Evolutionary conservation across 2,113 vertebrate genomes (phyloP), one percentile per base, ranked within the genome.

Genomic region (human (Homo sapiens)): DNA sequence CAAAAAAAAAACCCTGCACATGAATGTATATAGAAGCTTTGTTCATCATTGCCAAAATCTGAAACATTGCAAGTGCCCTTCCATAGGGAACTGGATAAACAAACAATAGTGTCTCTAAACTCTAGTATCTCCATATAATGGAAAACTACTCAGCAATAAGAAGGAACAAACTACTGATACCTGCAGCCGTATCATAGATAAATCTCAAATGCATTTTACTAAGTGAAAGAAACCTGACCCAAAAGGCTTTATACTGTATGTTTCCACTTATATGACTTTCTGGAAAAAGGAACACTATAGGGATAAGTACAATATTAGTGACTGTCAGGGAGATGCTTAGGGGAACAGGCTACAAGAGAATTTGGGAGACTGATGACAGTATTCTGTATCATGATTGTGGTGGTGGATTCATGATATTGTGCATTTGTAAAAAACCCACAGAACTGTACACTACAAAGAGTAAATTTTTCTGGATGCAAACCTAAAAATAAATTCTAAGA

Each of bases 401-500:
- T 45, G 6, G 3, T 40, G 40, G 43, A 40, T 3, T 11, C 3
- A 0, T 2, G 43, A 55, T 25, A 6, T 2, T 12, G 7, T 3
- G 2, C 9, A n/a, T 50, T 30, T 79, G 55, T n/a, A 70, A 18
- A 64, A 79, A 79, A 70, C 8, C 30, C 89, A 25, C 1, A 48
- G 38, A 89, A 45, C 38, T 2, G 17, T 48, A 16, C 0, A 0
- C 52, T 45, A 35, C 50, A 55, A 76, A 73, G 57, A 79, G 9
- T 30, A 82, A 43, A 68, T 4, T 16, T n/a, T 85, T 64, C 38
- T 78, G 35, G 45, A 38, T 14, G 7, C 52, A 55, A 43, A 27
- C 20, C 9, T 57, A 66, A 70, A 96, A 64, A 35, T 48, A 43
- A 45, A 38, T 48, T 76, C 80, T 61, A n/a, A 73, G 50, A 64